Evolutionary conservation across 2,113 vertebrate species (phyloP), one percentile per base, ranked within the genome.

Genomic region (Poeciliopsis turrubarensis): DNA sequence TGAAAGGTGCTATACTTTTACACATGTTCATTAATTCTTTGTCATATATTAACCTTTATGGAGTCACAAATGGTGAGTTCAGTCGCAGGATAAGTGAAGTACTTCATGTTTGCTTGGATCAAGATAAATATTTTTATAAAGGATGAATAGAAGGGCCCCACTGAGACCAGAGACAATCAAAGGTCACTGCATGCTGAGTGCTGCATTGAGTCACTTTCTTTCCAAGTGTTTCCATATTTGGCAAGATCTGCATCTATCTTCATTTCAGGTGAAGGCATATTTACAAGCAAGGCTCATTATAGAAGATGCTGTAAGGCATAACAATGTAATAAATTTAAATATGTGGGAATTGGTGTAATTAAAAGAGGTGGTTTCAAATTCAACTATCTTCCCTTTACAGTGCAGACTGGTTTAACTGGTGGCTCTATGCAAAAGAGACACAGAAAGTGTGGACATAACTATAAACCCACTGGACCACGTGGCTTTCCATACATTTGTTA

Each of bases 171-270:
- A n/a, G 70, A 89, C 74, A 86, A 72, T 83, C 19, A 66, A 51
- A 91, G 68, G 70, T 83, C 65, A 72, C 6, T 2, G n/a, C 66
- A 65, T 77, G 79, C 84, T 74, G 74, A 87, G 65, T 72, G 72
- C 61, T 27, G 54, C 69, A 74, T 61, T 30, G 60, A 9, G 22
- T 5, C 11, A 65, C 77, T 54, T 72, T 62, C 60, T 39, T 29
- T 63, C 62, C 34, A 72, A 82, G 76, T 72, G 69, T 68, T 82
- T 88, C 72, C 9, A 9, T 37, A 76, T 57, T 57, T 57, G 8
- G 25, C 51, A 57, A 57, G 51, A n/a, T 57, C 22, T 57, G 54
- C 60, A 22, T 64, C 14, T 12, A 27, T 70, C 65, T 8, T 66
- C 27, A 64, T 70, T 77, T 70, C 19, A 13, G 26, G 27, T 30